A percentile compares a stretch with the other conserved stretches of the same genome.
Evolutionary conservation across 2,113 vertebrate species (phyloP).

Genomic region (Xiphophorus maculatus): DNA sequence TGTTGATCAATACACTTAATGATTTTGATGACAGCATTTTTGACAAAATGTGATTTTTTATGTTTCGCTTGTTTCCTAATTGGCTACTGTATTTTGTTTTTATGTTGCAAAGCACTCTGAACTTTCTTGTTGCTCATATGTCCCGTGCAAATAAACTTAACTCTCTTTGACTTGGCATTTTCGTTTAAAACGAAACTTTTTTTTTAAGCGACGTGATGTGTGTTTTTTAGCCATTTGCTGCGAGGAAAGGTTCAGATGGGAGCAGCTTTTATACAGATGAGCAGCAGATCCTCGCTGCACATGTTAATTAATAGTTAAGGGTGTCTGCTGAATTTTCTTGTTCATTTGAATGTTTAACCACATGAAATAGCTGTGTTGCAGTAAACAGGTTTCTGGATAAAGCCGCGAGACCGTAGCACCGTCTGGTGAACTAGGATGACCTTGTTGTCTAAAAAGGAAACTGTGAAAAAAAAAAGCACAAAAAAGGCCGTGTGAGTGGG

Average conservation of each 20-base stretch:
- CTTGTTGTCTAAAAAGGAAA: background rate
- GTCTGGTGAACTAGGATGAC: background rate
- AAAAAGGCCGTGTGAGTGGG: background rate
- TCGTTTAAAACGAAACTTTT: background rate
- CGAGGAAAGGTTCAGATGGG: conserved; percentile 12
- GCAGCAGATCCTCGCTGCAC: conserved; percentile 10
- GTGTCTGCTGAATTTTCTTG: background rate
- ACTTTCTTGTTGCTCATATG: no score
- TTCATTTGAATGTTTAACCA: background rate
- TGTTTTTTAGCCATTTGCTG: background rate
- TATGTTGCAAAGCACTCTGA: no score
- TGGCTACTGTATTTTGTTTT: no score
- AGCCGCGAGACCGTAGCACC: background rate
- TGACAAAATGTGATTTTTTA: no score
- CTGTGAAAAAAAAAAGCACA: background rate
- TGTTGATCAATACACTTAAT: no score
- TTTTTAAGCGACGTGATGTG: background rate
- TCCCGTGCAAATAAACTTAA: no score
- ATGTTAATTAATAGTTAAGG: background rate
- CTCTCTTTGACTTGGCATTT: background rate
- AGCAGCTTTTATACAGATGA: conserved; percentile 14
- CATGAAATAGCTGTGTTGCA: background rate
- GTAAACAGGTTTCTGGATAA: background rate
- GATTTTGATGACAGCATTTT: no score
- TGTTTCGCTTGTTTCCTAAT: no score